Percentiles rank a stretch among this genome's conserved stretches.
These are phyloP conservation scores for Andricus quercusramuli DNA, from an alignment of 2,888 invertebrate species.

Conservation along the genomic window DNA sequence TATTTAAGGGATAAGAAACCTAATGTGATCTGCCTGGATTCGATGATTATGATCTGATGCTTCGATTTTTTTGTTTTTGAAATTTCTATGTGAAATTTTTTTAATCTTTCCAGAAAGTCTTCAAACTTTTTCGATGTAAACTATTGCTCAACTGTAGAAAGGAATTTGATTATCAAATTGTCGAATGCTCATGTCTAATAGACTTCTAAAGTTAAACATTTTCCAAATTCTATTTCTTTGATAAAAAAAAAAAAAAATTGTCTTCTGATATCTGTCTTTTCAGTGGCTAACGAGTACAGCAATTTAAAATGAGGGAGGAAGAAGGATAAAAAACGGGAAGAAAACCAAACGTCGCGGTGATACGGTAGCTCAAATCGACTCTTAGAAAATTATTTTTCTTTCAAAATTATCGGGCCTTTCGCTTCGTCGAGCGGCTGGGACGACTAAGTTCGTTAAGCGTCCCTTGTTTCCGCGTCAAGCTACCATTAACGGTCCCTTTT, in stretches of 20 bases:
- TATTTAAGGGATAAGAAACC: not conserved
- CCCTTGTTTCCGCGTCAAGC: constrained; percentile 71
- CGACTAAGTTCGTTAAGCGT: constrained; percentile 74
- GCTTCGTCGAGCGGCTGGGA: constrained; percentile 60
- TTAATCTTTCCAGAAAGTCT: not conserved
- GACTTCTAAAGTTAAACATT: constrained; percentile 1
- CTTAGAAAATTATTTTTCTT: constrained; percentile 77
- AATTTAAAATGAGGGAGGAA: constrained; percentile 30
- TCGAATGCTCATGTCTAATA: constrained; percentile 19
- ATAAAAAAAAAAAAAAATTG: not conserved
- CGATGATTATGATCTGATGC: not conserved
- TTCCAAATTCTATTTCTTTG: not conserved
- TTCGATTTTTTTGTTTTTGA: not conserved
- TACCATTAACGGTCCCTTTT: constrained; percentile 67
- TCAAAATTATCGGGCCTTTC: constrained; percentile 73
- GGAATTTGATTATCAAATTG: not conserved
- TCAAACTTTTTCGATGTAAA: constrained; percentile 10
- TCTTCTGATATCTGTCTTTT: constrained; percentile 1
- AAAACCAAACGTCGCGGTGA: constrained; percentile 43
- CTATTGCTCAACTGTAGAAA: constrained; percentile 26
- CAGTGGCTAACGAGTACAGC: constrained; percentile 16
- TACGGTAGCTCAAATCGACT: constrained; percentile 58
- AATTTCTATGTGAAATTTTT: not conserved
- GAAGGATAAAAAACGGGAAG: constrained; percentile 3
- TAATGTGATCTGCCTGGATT: not conserved